Evolutionary conservation across 1,140 invertebrate genomes (phyloP).

Genomic region (Elysia chlorotica): DNA sequence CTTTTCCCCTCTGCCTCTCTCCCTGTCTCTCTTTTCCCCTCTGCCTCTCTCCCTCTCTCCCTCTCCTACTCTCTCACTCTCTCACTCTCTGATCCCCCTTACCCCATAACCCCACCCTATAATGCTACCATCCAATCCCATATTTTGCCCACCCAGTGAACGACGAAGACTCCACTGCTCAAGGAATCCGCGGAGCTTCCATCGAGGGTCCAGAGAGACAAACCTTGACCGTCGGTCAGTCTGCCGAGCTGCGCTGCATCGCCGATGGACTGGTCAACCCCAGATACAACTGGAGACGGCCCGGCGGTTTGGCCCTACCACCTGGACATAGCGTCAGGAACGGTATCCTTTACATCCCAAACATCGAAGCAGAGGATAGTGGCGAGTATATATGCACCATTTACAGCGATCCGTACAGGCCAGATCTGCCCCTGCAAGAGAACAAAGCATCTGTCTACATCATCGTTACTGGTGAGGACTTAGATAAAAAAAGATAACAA

Average conservation of each 20-base stretch:
- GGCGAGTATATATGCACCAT: conserved; percentile 78
- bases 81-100: background rate
- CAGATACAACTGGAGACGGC: conserved; percentile 68
- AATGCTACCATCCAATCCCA: too few species aligned
- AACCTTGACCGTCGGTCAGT: conserved; percentile 65
- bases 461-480: conserved; percentile 47
- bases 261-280: conserved; percentile 45
- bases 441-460: conserved; percentile 47
- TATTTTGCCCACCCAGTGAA: too few species aligned
- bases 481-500: too few species aligned
- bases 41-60: background rate
- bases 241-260: conserved; percentile 71
- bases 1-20: background rate
- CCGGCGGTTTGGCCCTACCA: conserved; percentile 70
- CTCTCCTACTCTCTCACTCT: background rate
- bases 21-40: background rate
- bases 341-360: conserved; percentile 70
- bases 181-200: too few species aligned
- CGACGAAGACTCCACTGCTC: too few species aligned
- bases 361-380: conserved; percentile 70
- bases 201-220: conserved; percentile 62
- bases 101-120: too few species aligned
- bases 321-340: conserved; percentile 66
- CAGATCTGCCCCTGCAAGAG: conserved; percentile 23
- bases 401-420: conserved; percentile 15